These are phyloP conservation scores for Tympanuchus pallidicinctus DNA, from an alignment of 2,113 vertebrate species.

Conservation along the genomic window DNA sequence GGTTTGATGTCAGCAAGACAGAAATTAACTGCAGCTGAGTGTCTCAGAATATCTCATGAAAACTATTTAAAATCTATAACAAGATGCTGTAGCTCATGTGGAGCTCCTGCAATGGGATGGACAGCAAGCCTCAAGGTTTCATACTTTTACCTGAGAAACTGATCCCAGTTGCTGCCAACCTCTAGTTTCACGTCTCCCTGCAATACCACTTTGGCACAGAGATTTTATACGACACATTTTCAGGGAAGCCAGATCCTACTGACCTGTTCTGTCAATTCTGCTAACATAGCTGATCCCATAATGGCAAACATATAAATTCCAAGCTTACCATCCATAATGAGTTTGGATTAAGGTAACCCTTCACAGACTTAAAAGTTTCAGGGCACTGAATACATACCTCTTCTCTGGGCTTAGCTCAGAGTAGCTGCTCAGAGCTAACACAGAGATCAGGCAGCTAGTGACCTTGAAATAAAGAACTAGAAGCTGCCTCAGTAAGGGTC, in stretches of 20 bases:
- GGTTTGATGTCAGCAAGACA: background rate
- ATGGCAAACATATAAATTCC: background rate
- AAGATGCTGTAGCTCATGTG: background rate
- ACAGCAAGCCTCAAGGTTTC: background rate
- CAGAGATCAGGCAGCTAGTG: background rate
- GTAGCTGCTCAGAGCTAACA: fast-evolving
- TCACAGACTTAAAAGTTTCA: background rate
- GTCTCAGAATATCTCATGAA: background rate
- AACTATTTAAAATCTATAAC: background rate
- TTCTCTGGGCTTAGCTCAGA: background rate
- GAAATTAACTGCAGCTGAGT: background rate
- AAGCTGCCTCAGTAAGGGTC: background rate
- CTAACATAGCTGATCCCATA: background rate
- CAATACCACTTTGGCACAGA: background rate
- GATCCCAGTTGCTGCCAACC: background rate
- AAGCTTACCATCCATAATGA: background rate
- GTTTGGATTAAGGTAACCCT: background rate
- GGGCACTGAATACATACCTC: too few relatives aligned
- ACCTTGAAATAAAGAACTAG: background rate
- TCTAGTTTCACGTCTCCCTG: background rate
- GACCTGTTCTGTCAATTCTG: background rate
- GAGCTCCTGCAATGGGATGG: background rate
- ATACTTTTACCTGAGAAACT: background rate
- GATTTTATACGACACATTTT: background rate
- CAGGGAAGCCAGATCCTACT: background rate